Percentiles rank a stretch among this genome's conserved stretches.
phyloP scores from a whole-genome alignment of 1,140 invertebrate species.

The Aplysia californica region DNA sequence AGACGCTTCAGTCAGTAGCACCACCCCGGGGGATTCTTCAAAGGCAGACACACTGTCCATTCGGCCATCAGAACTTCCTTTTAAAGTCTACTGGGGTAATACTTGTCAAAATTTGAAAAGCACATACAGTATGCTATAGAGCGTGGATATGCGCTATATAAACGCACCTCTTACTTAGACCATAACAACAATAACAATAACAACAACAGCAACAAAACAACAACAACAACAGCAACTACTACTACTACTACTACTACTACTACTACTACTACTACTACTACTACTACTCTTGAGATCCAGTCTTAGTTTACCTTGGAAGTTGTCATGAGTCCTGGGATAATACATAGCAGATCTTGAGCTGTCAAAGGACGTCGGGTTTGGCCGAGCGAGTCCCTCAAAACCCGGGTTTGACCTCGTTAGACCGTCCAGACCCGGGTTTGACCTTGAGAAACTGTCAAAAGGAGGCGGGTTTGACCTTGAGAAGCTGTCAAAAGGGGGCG shows the following conservation, averaged over 20 bases:
- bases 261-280: not conserved
- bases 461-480: not conserved
- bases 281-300: too few species aligned
- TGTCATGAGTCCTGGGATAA: not conserved
- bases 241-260: not conserved
- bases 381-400: too few species aligned
- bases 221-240: too few species aligned
- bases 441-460: not conserved
- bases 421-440: not conserved
- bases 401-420: not conserved
- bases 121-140: too few species aligned
- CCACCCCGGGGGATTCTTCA: too few species aligned
- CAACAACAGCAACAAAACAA: too few species aligned
- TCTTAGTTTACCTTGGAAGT: constrained; percentile 14
- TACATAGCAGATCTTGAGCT: not conserved
- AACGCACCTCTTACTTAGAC: not conserved
- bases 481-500: not conserved
- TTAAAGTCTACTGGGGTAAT: too few species aligned
- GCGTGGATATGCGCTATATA: too few species aligned
- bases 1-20: too few species aligned
- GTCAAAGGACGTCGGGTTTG: constrained; percentile 15
- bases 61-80: too few species aligned
- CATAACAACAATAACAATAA: not conserved
- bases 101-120: not conserved
- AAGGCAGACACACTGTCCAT: too few species aligned